phyloP scores from a whole-genome alignment of 2,888 invertebrate species.

The Erebia ligea region DNA sequence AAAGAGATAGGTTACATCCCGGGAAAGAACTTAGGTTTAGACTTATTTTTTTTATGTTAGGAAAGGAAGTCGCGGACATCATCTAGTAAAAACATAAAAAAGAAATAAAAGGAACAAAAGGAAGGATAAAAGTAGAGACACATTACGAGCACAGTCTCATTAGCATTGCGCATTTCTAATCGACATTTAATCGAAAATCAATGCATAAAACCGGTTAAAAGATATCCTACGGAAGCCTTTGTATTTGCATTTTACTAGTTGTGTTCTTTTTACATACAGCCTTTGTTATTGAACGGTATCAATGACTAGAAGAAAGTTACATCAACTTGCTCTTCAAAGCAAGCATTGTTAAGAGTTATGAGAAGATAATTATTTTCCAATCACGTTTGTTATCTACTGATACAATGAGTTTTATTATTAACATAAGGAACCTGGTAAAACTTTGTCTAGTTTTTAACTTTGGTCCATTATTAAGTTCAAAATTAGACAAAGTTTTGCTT shows the following conservation, averaged over 20 bases:
- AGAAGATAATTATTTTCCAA: slow-evolving; percentile 20
- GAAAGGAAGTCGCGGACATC: neutral
- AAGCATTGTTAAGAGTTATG: slow-evolving; percentile 30
- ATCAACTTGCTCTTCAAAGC: slow-evolving; percentile 23
- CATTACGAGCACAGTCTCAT: slow-evolving; percentile 1
- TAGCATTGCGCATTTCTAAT: slow-evolving; percentile 13
- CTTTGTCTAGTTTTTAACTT: neutral
- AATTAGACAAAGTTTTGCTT: too few relatives aligned
- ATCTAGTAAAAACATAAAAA: neutral
- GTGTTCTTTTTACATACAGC: slow-evolving; percentile 18
- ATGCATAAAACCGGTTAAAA: slow-evolving; percentile 11
- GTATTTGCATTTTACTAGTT: slow-evolving; percentile 24
- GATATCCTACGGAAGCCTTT: slow-evolving; percentile 3
- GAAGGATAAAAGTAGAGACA: neutral
- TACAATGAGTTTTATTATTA: neutral
- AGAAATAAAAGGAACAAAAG: neutral
- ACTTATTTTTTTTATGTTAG: too few relatives aligned
- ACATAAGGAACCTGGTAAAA: neutral
- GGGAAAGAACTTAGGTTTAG: too few relatives aligned
- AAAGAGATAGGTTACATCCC: too few relatives aligned
- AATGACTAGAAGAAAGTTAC: slow-evolving; percentile 32
- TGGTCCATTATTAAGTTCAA: too few relatives aligned
- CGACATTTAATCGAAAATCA: slow-evolving; percentile 15
- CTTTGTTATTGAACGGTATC: slow-evolving; percentile 35
- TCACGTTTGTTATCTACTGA: neutral